These are phyloP conservation scores for Byasa hedistus DNA, from an alignment of 2,888 invertebrate genomes.

Conservation along the genomic window DNA sequence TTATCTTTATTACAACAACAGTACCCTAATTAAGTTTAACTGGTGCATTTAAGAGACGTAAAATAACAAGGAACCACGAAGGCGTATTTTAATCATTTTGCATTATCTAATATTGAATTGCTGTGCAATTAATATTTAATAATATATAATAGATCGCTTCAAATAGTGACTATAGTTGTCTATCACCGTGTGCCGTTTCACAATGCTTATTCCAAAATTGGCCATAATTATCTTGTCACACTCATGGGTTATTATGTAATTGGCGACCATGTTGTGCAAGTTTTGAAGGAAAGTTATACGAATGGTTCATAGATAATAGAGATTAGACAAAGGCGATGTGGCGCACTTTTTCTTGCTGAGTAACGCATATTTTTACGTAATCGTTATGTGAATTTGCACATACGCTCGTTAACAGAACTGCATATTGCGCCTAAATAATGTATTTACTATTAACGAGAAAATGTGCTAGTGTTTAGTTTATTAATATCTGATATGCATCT, in stretches of 20 bases:
- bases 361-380: slow-evolving; percentile 59
- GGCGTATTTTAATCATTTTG: too few species aligned
- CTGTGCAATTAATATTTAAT: too few species aligned
- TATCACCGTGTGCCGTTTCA: too few species aligned
- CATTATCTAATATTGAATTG: too few species aligned
- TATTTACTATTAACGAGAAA: neutral
- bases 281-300: slow-evolving; percentile 47
- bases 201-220: too few species aligned
- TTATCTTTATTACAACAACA: slow-evolving; percentile 27
- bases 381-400: slow-evolving; percentile 43
- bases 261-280: slow-evolving; percentile 53
- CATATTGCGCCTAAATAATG: slow-evolving; percentile 15
- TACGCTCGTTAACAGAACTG: slow-evolving; percentile 34
- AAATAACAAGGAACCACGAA: neutral
- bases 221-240: too few species aligned
- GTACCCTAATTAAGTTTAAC: slow-evolving; percentile 23
- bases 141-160: too few species aligned
- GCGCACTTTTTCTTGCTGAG: slow-evolving; percentile 62
- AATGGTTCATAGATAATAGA: slow-evolving; percentile 44
- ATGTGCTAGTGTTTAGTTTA: too few species aligned
- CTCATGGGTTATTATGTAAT: slow-evolving; percentile 43
- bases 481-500: too few species aligned
- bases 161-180: too few species aligned
- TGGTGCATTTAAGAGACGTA: slow-evolving; percentile 9
- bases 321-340: slow-evolving; percentile 56